These are phyloP conservation scores for Apostichopus leukothele DNA, from an alignment of 53 echinoderm and acorn worm species.

Conservation along the genomic window DNA sequence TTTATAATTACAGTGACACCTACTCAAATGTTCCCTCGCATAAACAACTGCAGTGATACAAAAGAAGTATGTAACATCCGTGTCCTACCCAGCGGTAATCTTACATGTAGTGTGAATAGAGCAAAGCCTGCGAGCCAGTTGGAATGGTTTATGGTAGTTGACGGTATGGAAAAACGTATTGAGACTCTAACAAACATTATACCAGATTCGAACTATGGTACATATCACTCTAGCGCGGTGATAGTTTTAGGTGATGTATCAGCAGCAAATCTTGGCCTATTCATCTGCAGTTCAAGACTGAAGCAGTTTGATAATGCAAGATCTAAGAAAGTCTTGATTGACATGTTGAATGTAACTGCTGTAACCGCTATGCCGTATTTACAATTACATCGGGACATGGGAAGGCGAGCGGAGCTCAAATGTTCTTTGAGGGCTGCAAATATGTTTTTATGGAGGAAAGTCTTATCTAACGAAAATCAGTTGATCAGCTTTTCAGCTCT, in stretches of 20 bases:
- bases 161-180: neutral
- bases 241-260: neutral
- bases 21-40: too few species aligned
- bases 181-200: neutral
- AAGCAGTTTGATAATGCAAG: neutral
- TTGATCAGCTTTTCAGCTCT: too few species aligned
- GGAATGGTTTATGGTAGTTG: neutral
- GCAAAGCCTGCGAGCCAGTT: neutral
- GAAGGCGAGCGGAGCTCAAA: too few species aligned
- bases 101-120: neutral
- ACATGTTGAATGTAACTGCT: neutral
- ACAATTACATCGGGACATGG: too few species aligned
- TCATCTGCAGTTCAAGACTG: neutral
- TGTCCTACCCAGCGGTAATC: neutral
- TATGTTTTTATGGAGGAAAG: too few species aligned
- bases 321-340: neutral
- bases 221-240: neutral
- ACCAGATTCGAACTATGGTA: neutral
- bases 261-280: neutral
- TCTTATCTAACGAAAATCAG: too few species aligned
- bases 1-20: neutral
- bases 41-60: neutral
- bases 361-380: too few species aligned
- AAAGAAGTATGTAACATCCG: neutral
- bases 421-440: too few species aligned